A percentile compares a stretch with the other conserved stretches of the same genome.
Conservation (phyloP, 2,888 invertebrate species). For the Erebia epiphron region DNA sequence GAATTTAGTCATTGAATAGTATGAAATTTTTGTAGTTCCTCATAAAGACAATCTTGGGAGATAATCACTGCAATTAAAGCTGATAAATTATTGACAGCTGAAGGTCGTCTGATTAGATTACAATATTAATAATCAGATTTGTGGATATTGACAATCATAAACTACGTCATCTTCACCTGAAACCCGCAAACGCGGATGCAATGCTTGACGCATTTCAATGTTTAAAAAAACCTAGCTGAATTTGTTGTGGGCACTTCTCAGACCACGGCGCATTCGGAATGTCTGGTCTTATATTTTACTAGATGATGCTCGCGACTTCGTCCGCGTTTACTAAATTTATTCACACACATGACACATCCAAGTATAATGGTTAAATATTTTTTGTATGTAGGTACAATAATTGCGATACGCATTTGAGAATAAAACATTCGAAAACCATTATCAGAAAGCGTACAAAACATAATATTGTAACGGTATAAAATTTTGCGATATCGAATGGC, state of each 20-base stretch:
- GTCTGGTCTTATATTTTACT: no score
- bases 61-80: slow-evolving; percentile 20
- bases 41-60: slow-evolving; percentile 5
- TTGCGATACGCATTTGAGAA: not conserved
- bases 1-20: not conserved
- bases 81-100: slow-evolving; percentile 27
- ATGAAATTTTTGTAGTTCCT: not conserved
- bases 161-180: not conserved
- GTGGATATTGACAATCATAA: slow-evolving; percentile 6
- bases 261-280: no score
- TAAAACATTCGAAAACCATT: not conserved
- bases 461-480: slow-evolving; percentile 2
- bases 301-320: no score
- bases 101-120: slow-evolving; percentile 39
- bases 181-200: not conserved
- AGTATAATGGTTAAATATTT: no score
- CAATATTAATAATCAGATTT: slow-evolving; percentile 19
- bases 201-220: not conserved
- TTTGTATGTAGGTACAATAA: no score
- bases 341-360: no score
- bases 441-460: not conserved
- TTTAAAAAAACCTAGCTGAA: no score
- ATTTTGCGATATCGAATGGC: slow-evolving; percentile 4
- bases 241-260: no score
- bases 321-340: no score